Evolutionary conservation across 2,888 invertebrate genomes (phyloP).

Genomic region (Maniola hyperantus): DNA sequence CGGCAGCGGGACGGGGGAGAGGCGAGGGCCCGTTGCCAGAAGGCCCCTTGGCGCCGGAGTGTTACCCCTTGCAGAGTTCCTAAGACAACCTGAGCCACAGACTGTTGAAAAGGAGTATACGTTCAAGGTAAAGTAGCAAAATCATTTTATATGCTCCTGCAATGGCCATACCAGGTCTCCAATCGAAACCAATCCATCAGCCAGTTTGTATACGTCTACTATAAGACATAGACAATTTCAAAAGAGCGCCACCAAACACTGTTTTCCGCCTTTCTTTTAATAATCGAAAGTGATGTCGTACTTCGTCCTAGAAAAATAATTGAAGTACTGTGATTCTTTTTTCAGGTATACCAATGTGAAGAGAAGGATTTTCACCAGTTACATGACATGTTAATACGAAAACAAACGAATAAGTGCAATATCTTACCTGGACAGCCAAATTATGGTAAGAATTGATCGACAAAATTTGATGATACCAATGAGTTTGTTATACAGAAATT

Average conservation of each 20-base stretch:
- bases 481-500: too few species aligned
- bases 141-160: too few species aligned
- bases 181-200: too few species aligned
- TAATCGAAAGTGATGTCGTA: too few species aligned
- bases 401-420: slow-evolving; percentile 92
- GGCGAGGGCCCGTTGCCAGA: slow-evolving; percentile 81
- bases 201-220: too few species aligned
- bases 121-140: slow-evolving; percentile 82
- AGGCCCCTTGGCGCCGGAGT: slow-evolving; percentile 95
- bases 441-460: slow-evolving; percentile 84
- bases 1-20: slow-evolving; percentile 77
- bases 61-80: slow-evolving; percentile 87
- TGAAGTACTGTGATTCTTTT: slow-evolving; percentile 29
- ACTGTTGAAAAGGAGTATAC: slow-evolving; percentile 91
- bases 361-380: slow-evolving; percentile 95
- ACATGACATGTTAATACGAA: slow-evolving; percentile 94
- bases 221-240: too few species aligned
- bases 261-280: too few species aligned
- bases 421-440: slow-evolving; percentile 91
- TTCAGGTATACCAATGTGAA: slow-evolving; percentile 90
- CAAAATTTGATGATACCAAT: too few species aligned
- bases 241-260: too few species aligned
- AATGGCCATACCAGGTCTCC: too few species aligned
- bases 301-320: background rate
- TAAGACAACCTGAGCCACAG: slow-evolving; percentile 79